A percentile compares a stretch with the other conserved stretches of the same genome.
Conservation (phyloP, 2,888 invertebrate genomes). For the Gymnocheta viridis region DNA sequence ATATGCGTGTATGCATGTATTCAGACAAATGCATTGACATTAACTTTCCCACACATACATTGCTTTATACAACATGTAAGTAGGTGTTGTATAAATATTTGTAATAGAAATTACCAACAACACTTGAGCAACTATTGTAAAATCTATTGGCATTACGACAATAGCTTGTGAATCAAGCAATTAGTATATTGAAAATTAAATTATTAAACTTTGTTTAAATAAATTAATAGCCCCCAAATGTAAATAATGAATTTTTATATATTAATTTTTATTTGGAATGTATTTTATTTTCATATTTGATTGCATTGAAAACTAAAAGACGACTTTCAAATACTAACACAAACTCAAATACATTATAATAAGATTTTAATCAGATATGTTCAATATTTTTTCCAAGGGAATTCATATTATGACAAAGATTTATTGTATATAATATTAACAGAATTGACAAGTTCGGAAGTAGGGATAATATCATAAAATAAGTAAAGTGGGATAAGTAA, state of each 20-base stretch:
- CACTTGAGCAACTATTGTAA: too few relatives aligned
- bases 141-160: too few relatives aligned
- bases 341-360: conserved; percentile 5
- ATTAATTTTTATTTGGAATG: background rate
- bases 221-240: background rate
- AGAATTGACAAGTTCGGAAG: background rate
- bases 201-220: background rate
- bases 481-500: background rate
- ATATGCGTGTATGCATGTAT: too few relatives aligned
- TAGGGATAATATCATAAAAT: background rate
- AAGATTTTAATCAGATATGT: background rate
- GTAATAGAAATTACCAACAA: too few relatives aligned
- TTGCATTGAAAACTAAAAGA: background rate
- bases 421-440: background rate
- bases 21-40: too few relatives aligned
- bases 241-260: background rate
- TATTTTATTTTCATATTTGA: background rate
- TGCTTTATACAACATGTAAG: too few relatives aligned
- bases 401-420: background rate
- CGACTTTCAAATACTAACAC: background rate
- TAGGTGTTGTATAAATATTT: too few relatives aligned
- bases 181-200: background rate
- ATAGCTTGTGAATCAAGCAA: too few relatives aligned
- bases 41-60: too few relatives aligned
- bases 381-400: background rate